phyloP scores from a whole-genome alignment of 2,888 invertebrate genomes.

The Leptothorax acervorum region DNA sequence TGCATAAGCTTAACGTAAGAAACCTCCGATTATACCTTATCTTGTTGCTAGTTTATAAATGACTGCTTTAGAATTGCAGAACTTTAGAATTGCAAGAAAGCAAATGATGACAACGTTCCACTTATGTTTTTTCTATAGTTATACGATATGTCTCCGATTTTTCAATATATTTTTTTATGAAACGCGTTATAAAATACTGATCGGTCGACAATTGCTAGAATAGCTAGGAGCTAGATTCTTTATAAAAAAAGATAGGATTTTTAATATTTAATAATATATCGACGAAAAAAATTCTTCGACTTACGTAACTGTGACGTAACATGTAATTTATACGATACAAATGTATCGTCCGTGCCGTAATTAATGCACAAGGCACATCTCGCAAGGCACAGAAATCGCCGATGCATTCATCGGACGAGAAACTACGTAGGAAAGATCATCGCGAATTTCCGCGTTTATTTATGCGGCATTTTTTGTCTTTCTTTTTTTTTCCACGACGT shows the following conservation, averaged over 20 bases:
- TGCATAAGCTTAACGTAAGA: constrained; percentile 39
- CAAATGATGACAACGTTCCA: not conserved
- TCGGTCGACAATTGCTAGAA: not conserved
- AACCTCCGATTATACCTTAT: constrained; percentile 40
- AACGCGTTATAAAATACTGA: constrained; percentile 17
- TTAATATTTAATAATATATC: not conserved
- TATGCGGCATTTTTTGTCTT: not conserved
- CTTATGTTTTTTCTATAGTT: not conserved
- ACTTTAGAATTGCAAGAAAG: not conserved
- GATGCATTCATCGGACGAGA: constrained; percentile 14
- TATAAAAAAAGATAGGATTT: not conserved
- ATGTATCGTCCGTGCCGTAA: constrained; percentile 11
- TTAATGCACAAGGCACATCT: constrained; percentile 39
- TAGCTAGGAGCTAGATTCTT: not conserved
- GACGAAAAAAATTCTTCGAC: not conserved
- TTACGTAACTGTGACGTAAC: not conserved
- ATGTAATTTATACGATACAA: not conserved
- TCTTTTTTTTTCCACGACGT: not conserved
- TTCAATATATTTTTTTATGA: not conserved
- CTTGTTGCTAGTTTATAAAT: not conserved
- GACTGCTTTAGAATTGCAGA: not conserved
- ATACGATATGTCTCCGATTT: not conserved
- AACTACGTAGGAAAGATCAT: constrained; percentile 28
- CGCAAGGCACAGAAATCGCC: constrained; percentile 60
- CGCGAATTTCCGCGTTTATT: not conserved